phyloP scores from a whole-genome alignment of 2,113 vertebrate genomes.

The Pongo abelii region DNA sequence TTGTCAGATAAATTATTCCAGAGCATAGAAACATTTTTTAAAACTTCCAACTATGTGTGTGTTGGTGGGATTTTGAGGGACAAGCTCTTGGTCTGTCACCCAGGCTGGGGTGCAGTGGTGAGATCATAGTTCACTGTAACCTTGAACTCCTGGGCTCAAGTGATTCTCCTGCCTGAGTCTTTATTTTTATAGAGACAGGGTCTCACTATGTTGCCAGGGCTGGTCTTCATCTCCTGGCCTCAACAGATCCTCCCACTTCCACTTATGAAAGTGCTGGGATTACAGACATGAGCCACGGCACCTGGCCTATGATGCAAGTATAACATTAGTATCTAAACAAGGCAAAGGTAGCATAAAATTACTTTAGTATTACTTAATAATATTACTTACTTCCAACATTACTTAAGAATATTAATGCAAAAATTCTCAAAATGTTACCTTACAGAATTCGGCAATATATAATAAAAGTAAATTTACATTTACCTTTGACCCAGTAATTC shows the following conservation, averaged over 20 bases:
- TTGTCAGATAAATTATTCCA: background rate
- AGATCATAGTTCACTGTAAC: too few relatives aligned
- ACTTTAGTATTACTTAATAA: background rate
- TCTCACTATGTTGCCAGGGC: too few relatives aligned
- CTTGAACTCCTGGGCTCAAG: too few relatives aligned
- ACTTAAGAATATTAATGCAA: background rate
- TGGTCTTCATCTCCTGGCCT: too few relatives aligned
- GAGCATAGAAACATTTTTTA: background rate
- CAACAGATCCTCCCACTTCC: too few relatives aligned
- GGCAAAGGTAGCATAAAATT: background rate
- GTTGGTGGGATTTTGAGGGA: too few relatives aligned
- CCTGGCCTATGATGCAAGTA: background rate
- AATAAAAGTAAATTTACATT: background rate
- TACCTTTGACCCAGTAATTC: background rate
- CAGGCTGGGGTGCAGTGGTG: too few relatives aligned
- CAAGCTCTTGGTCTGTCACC: too few relatives aligned
- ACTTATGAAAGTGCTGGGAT: too few relatives aligned
- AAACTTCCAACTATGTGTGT: background rate
- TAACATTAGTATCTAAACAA: background rate
- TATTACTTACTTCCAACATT: constrained; percentile 19
- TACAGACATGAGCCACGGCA: too few relatives aligned
- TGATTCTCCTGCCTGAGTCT: too few relatives aligned
- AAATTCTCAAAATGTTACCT: constrained; percentile 1
- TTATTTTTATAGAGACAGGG: too few relatives aligned
- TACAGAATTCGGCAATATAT: background rate